Evolutionary conservation across 2,797 vertebrate species (phyloP), one percentile per base, ranked within the genome.

Genomic region (Artibeus jamaicensis): DNA sequence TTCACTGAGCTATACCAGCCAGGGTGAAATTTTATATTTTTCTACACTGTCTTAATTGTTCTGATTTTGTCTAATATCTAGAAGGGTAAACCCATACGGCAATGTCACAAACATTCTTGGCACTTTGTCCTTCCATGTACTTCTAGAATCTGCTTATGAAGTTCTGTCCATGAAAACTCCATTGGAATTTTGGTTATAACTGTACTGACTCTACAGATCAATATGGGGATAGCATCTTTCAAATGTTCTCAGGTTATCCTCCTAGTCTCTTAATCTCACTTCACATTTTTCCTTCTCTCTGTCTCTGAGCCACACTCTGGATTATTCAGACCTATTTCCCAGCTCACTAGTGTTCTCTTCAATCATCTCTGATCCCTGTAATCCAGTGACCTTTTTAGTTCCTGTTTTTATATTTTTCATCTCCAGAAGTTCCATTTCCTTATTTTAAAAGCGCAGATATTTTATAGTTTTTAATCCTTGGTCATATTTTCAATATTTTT

Each of bases 341-440:
- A 71, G 37, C 32, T 86, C 5, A 76, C 39, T 21, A 50, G 10
- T 74, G 21, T 76, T 86, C 37, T 67, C 73, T 88, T 70, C 10
- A 62, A 37, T 18, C 34, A 2, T 77, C 46, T 95, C 50, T 78
- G 29, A 85, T 74, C 9, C 71, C 55, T 65, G 70, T 79, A 86
- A 73, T 46, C 50, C 39, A 81, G 3, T 83, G 22, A 83, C 46
- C 29, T 57, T 82, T 82, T 83, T 76, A 92, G 84, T 59, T 91
- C n/a, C 68, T n/a, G 26, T n/a, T 95, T 91, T 83, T 67, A 32
- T 24, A 76, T n/a, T 55, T 91, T 88, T 91, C 50, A 79, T 67
- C 87, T 57, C 65, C 67, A 86, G 29, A 94, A 86, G 15, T 87
- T 94, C 29, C n/a, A 81, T 70, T 95, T 91, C 39, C 34, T 96